Percentiles rank a stretch among this genome's conserved stretches.
These are phyloP conservation scores for Pseudomugil gertrudae DNA, from an alignment of 2,797 vertebrate genomes.

Conservation along the genomic window DNA sequence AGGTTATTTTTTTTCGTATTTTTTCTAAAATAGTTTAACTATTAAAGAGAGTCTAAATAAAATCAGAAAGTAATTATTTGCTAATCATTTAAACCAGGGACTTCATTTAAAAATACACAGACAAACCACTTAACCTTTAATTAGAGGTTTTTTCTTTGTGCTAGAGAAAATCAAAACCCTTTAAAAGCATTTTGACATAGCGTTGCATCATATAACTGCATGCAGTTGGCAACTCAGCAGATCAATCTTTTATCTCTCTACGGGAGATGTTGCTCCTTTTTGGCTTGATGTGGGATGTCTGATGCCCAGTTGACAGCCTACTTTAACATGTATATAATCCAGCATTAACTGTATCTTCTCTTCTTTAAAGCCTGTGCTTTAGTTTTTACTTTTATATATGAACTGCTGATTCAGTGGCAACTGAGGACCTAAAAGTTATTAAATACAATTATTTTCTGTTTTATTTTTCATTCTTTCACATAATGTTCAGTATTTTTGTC, in stretches of 20 bases:
- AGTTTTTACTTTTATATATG: too few species aligned
- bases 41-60: background rate
- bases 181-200: background rate
- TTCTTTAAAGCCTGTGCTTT: too few species aligned
- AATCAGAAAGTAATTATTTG: background rate
- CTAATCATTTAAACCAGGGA: background rate
- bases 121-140: background rate
- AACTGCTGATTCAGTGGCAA: too few species aligned
- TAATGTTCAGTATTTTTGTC: too few species aligned
- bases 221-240: background rate
- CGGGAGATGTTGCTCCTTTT: background rate
- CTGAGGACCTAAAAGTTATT: too few species aligned
- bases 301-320: too few species aligned
- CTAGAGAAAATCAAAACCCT: background rate
- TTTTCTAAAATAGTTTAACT: background rate
- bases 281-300: too few species aligned
- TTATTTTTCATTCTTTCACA: background rate
- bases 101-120: background rate
- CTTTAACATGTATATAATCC: too few species aligned
- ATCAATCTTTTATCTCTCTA: background rate
- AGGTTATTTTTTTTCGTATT: too few species aligned
- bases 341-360: too few species aligned
- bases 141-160: background rate
- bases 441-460: too few species aligned
- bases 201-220: background rate